Evolutionary conservation across 2,113 vertebrate species (phyloP), one percentile per base, ranked within the genome.

Genomic region (Grammomys dolichurus): DNA sequence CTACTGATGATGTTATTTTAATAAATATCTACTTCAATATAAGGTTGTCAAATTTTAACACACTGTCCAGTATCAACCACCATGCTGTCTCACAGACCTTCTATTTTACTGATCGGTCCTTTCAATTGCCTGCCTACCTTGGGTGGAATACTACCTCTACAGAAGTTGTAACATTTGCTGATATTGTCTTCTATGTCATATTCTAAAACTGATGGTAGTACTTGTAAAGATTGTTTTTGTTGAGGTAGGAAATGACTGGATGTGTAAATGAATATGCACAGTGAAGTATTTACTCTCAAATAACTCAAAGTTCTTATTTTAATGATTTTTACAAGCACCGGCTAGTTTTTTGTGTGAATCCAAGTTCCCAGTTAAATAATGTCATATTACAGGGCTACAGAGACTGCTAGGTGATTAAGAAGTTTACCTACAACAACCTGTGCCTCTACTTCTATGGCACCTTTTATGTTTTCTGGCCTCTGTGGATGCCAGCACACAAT

Each of bases 61-160:
- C 3, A 20, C 22, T 1, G 28, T 36, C 26, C 0, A 26, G 40
- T 19, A 51, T 17, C 40, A 1, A 40, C 3, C 7, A 7, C 14
- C 36, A 14, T 19, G 56, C 13, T 58, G 11, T n/a, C 33, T 81
- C 72, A 60, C 7, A 60, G 80, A 43, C 54, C 56, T 60, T 60
- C 80, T 60, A 33, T 54, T 91, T 65, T 6, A 28, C n/a, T 87
- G 60, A 40, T 54, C 63, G 40, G 54, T 54, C 75, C 46, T 77
- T 26, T 8, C 82, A 72, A 46, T 51, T 72, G 9, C 13, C 33
- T 56, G 1, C 80, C 46, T 88, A 22, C 78, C 6, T 1, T 56
- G 67, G n/a, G 10, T 89, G 10, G 14, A 63, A 40, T 84, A 46
- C 75, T 82, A 87, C 11, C 4, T 46, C 9, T 28, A 63, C 51